Conservation (phyloP, 2,113 vertebrate species). For the Atrichornis clamosus region DNA sequence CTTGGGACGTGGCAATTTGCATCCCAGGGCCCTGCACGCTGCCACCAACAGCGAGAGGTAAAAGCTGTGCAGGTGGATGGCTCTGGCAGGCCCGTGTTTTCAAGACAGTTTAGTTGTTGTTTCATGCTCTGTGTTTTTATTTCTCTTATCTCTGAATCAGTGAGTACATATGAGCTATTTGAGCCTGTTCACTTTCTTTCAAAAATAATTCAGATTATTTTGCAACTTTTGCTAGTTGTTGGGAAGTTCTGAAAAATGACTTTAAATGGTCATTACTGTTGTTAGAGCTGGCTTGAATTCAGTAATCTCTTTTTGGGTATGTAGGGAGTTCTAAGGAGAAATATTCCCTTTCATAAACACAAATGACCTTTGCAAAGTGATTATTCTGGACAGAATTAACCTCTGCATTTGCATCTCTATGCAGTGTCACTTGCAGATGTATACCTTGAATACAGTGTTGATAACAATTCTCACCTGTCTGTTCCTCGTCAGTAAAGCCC, state of each 20-base stretch:
- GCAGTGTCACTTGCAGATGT: neutral
- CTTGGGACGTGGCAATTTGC: neutral
- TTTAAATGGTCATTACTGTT: neutral
- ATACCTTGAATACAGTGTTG: neutral
- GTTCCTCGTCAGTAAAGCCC: conserved; percentile 91
- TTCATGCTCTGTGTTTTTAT: neutral
- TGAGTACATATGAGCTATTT: neutral
- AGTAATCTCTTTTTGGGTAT: neutral
- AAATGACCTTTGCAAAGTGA: neutral
- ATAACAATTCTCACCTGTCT: conserved; percentile 71
- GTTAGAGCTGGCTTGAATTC: neutral
- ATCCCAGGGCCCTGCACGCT: fast-evolving
- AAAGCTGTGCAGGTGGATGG: neutral
- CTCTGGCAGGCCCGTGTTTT: neutral
- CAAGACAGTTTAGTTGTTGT: neutral
- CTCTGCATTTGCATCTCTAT: neutral
- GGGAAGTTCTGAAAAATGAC: neutral
- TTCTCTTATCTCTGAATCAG: neutral
- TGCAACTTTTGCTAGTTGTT: neutral
- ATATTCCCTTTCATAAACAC: neutral
- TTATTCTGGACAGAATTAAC: neutral
- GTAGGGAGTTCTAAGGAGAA: neutral
- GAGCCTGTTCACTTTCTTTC: neutral
- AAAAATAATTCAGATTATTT: neutral
- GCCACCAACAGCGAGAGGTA: neutral